A percentile compares a stretch with the other conserved stretches of the same genome.
These are phyloP conservation scores for Brachyhypopomus gauderio DNA, from an alignment of 2,113 vertebrate species.

Conservation along the genomic window DNA sequence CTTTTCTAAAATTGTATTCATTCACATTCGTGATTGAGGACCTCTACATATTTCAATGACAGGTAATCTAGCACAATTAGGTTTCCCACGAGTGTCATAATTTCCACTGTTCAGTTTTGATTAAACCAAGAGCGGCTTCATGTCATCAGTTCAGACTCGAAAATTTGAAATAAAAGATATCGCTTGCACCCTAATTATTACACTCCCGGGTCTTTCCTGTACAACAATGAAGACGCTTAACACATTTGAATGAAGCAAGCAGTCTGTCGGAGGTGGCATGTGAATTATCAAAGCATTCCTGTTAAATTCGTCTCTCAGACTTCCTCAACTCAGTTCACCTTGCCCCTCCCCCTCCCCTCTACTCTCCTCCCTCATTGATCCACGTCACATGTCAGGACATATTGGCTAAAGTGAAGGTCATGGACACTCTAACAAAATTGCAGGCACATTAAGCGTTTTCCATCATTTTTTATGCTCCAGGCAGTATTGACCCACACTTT, in stretches of 20 bases:
- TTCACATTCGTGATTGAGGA: constrained; percentile 22
- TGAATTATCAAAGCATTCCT: background rate
- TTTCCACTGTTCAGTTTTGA: constrained; percentile 28
- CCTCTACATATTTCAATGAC: constrained; percentile 24
- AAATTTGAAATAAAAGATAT: constrained; percentile 18
- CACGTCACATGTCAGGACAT: constrained; percentile 60
- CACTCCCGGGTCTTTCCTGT: background rate
- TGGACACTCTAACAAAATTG: constrained; percentile 58
- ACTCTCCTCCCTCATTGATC: constrained; percentile 63
- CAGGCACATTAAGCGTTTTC: constrained; percentile 53
- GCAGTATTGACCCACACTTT: constrained; percentile 63
- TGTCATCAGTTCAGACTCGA: constrained; percentile 10
- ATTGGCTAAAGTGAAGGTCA: constrained; percentile 68
- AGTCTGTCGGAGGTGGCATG: background rate
- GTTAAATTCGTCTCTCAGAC: too few relatives aligned
- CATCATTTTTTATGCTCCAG: constrained; percentile 37
- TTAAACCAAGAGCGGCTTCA: constrained; percentile 30
- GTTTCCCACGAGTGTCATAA: constrained; percentile 21
- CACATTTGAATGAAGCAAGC: background rate
- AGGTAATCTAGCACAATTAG: constrained; percentile 39
- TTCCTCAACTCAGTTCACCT: too few relatives aligned
- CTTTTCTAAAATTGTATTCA: constrained; percentile 13
- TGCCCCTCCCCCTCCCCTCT: constrained; percentile 20
- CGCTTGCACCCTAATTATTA: background rate
- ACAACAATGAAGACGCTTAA: background rate